Conservation (phyloP, 2,113 vertebrate species). For the Bettongia penicillata region DNA sequence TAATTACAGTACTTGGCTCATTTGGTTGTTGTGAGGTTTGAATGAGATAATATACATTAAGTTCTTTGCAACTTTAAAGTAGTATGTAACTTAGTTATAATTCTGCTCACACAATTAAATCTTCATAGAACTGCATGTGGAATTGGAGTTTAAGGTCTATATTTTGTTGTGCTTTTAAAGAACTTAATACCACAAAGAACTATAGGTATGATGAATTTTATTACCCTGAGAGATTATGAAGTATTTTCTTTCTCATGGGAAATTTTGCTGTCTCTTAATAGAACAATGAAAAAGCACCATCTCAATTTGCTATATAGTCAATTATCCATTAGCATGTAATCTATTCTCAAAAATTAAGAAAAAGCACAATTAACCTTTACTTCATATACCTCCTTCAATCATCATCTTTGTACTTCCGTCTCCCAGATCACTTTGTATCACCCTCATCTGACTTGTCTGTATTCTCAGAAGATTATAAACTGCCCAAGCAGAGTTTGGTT, state of each 20-base stretch:
- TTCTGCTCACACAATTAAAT: neutral
- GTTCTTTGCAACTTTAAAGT: neutral
- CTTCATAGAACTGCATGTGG: neutral
- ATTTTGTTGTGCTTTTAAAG: neutral
- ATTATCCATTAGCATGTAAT: neutral
- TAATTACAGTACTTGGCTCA: neutral
- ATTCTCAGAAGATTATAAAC: neutral
- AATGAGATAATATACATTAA: neutral
- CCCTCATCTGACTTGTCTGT: neutral
- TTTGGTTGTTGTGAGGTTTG: neutral
- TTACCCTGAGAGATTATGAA: neutral
- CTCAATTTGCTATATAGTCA: neutral
- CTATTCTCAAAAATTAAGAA: neutral
- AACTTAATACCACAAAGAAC: neutral
- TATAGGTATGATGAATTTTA: neutral
- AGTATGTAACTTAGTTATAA: neutral
- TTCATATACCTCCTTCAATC: neutral
- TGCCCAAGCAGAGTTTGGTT: neutral
- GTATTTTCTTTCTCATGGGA: neutral
- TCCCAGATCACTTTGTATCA: neutral
- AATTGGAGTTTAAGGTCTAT: neutral
- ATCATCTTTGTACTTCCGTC: neutral
- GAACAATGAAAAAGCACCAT: neutral
- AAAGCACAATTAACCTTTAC: neutral
- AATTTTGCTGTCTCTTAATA: neutral